phyloP scores from a whole-genome alignment of 1,140 invertebrate species.

The Drosophila lacteicornis region DNA sequence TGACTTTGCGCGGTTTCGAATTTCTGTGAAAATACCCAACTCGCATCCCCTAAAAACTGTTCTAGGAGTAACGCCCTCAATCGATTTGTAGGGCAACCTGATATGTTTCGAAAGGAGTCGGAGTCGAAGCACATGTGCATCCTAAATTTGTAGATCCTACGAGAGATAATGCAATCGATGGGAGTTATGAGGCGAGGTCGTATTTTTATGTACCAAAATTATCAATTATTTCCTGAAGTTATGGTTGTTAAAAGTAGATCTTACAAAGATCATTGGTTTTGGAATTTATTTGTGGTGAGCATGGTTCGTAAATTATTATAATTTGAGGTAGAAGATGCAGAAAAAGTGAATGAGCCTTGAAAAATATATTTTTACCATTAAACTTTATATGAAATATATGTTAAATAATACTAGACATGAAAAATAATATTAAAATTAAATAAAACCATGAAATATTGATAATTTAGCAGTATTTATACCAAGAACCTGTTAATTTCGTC shows the following conservation, averaged over 20 bases:
- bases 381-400: not conserved
- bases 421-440: not conserved
- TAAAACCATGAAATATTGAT: not conserved
- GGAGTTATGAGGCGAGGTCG: conserved; percentile 27
- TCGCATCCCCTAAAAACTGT: conserved; percentile 8
- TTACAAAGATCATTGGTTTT: conserved; percentile 14
- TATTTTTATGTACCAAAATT: conserved; percentile 9
- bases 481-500: not conserved
- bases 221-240: conserved; percentile 18
- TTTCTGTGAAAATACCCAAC: conserved; percentile 66
- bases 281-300: not conserved
- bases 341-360: too few relatives aligned
- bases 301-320: conserved; percentile 12
- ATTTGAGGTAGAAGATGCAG: not conserved
- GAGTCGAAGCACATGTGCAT: conserved; percentile 22
- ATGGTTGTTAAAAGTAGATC: conserved; percentile 21
- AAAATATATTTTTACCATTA: not conserved
- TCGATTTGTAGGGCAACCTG: conserved; percentile 49
- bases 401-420: too few relatives aligned
- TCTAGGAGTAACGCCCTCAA: conserved; percentile 21
- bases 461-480: not conserved
- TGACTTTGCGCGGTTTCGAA: conserved; percentile 72
- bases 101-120: conserved; percentile 18
- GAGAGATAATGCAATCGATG: conserved; percentile 17
- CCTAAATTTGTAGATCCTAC: conserved; percentile 17